Evolutionary conservation across 1,140 invertebrate species (phyloP).

Genomic region (Tetramorium parvispinum): DNA sequence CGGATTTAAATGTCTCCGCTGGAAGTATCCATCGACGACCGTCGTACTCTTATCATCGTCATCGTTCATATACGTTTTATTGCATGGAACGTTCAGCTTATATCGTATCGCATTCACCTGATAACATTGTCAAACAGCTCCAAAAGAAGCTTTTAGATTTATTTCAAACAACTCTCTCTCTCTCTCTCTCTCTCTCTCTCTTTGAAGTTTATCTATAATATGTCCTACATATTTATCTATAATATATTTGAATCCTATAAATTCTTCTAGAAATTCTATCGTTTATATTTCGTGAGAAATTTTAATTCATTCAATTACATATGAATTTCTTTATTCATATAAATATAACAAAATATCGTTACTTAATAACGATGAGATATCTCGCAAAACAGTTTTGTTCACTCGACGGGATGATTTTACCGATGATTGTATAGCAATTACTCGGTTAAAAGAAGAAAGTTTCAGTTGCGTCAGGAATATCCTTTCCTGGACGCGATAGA

Average conservation of each 20-base stretch:
- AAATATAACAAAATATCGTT: background rate
- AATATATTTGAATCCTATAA: no score
- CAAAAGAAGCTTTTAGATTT: background rate
- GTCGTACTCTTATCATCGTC: background rate
- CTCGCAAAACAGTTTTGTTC: background rate
- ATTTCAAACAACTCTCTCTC: background rate
- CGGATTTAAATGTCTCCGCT: slow-evolving; percentile 15
- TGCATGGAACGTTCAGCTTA: background rate
- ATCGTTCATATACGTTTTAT: background rate
- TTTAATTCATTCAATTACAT: background rate
- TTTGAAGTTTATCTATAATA: background rate
- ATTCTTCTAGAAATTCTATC: background rate
- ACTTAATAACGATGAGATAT: background rate
- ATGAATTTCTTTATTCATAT: no score
- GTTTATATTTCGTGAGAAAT: background rate
- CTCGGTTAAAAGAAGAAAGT: background rate
- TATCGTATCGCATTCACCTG: background rate
- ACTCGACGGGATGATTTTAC: background rate
- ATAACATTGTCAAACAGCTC: background rate
- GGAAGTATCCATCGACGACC: background rate
- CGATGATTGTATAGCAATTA: background rate
- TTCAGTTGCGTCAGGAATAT: slow-evolving; percentile 23
- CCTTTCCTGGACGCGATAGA: background rate
- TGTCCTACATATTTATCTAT: no score
- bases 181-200: no score